phyloP scores from a whole-genome alignment of 1,140 invertebrate species.

The Octopus sinensis region DNA sequence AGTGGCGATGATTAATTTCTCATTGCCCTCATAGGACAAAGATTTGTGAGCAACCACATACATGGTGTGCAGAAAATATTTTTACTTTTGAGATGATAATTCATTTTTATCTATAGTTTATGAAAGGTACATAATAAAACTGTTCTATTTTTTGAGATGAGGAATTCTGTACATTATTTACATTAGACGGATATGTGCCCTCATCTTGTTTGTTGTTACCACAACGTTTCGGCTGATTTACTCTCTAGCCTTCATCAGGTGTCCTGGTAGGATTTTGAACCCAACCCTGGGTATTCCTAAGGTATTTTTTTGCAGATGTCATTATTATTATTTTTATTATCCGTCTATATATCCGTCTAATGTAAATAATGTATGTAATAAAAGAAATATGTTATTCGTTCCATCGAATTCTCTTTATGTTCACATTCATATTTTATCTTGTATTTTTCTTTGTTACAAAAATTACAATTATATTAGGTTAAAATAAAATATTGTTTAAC shows the following conservation, averaged over 20 bases:
- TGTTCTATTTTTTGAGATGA: no score
- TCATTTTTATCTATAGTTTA: neutral
- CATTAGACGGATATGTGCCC: no score
- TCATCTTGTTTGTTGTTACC: no score
- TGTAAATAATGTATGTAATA: neutral
- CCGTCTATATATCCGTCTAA: no score
- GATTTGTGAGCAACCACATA: conserved; percentile 2
- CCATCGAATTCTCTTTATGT: neutral
- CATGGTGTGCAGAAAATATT: neutral
- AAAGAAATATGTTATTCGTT: neutral
- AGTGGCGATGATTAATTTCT: neutral
- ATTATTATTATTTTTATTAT: no score
- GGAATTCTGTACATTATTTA: no score
- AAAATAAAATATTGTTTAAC: neutral
- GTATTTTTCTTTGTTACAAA: conserved; percentile 6
- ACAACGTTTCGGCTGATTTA: no score
- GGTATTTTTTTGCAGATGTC: no score
- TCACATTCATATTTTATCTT: neutral
- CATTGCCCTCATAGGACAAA: neutral
- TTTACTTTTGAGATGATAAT: conserved; percentile 2
- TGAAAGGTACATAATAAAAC: neutral
- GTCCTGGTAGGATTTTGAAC: no score
- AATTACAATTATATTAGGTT: neutral
- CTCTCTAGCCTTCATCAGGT: no score
- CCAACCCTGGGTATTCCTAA: no score